Percentiles rank a stretch among this genome's conserved stretches.
These are phyloP conservation scores for Heteropelma amictum DNA, from an alignment of 2,888 invertebrate genomes.

Conservation along the genomic window DNA sequence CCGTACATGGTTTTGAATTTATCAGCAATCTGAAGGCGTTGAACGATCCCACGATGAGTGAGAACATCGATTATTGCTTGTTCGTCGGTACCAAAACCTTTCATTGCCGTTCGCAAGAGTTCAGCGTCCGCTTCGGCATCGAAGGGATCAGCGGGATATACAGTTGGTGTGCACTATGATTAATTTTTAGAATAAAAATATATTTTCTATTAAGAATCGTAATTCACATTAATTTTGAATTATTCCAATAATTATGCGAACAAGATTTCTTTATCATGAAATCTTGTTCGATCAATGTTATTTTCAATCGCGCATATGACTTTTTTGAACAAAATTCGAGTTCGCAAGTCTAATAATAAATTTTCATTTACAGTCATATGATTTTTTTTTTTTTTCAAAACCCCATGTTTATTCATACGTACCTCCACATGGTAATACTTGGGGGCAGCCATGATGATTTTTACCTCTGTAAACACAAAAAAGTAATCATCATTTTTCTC, in stretches of 20 bases:
- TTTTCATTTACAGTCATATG: too few species aligned
- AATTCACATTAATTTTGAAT: too few species aligned
- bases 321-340: too few species aligned
- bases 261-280: background rate
- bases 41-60: constrained; percentile 89
- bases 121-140: constrained; percentile 90
- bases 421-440: constrained; percentile 73
- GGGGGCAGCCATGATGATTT: constrained; percentile 62
- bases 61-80: constrained; percentile 92
- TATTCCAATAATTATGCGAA: background rate
- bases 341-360: too few species aligned
- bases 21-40: constrained; percentile 89
- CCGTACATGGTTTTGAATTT: constrained; percentile 93
- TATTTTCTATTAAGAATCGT: background rate
- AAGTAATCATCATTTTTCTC: background rate
- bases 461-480: constrained; percentile 16
- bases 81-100: constrained; percentile 95
- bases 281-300: background rate
- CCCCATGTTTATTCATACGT: too few species aligned
- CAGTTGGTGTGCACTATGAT: constrained; percentile 85
- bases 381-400: background rate
- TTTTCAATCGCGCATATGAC: too few species aligned
- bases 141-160: constrained; percentile 87
- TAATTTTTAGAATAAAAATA: background rate
- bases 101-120: constrained; percentile 92